A percentile compares a stretch with the other conserved stretches of the same genome.
phyloP scores from a whole-genome alignment of 2,888 invertebrate genomes.

The Amblyjoppa fuscipennis region DNA sequence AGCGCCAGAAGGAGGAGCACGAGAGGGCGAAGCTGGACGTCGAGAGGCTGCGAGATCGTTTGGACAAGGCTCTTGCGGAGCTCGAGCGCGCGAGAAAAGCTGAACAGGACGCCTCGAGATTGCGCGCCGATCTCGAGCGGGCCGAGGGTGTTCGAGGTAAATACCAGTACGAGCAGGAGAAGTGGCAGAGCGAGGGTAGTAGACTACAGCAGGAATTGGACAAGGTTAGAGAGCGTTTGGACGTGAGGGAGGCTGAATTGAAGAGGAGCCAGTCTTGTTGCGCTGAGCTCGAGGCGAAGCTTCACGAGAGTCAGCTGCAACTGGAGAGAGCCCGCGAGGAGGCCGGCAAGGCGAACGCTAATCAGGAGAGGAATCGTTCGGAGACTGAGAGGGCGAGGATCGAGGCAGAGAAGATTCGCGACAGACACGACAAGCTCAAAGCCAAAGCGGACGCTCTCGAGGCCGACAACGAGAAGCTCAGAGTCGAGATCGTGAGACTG shows the following conservation, averaged over 20 bases:
- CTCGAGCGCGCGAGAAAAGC: constrained; percentile 91
- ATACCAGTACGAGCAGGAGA: constrained; percentile 91
- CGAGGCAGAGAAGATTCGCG: constrained; percentile 95
- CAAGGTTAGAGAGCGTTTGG: constrained; percentile 92
- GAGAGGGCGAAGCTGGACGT: constrained; percentile 92
- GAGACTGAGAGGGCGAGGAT: constrained; percentile 94
- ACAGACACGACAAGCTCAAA: constrained; percentile 94
- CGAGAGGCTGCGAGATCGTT: constrained; percentile 91
- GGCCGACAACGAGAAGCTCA: constrained; percentile 91
- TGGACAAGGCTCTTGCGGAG: constrained; percentile 93
- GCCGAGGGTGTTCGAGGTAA: constrained; percentile 92
- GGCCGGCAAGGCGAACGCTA: constrained; percentile 90
- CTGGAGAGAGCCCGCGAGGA: constrained; percentile 93
- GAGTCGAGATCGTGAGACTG: constrained; percentile 89
- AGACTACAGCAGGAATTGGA: constrained; percentile 87
- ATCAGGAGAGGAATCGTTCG: constrained; percentile 92
- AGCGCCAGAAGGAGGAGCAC: constrained; percentile 90
- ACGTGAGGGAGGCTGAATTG: constrained; percentile 90
- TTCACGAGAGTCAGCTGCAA: constrained; percentile 93
- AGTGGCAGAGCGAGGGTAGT: constrained; percentile 88
- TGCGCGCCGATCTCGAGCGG: constrained; percentile 90
- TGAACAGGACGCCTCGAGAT: constrained; percentile 89
- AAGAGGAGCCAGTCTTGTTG: constrained; percentile 89
- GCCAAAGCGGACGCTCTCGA: constrained; percentile 90
- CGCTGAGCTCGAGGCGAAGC: constrained; percentile 90